phyloP scores from a whole-genome alignment of 2,113 vertebrate species.

The Calyptommatus sinebrachiatus region DNA sequence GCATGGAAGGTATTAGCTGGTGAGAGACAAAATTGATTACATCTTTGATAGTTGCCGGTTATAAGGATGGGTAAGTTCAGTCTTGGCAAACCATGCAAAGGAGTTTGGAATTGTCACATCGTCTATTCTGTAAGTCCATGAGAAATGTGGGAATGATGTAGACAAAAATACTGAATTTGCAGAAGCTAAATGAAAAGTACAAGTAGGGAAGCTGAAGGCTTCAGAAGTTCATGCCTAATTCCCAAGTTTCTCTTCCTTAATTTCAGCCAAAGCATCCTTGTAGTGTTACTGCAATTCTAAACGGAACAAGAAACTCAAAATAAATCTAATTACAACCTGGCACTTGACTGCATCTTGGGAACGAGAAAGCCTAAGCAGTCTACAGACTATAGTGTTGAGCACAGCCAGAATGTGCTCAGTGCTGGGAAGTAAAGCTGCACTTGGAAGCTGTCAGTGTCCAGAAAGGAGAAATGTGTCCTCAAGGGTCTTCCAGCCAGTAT shows the following conservation, averaged over 20 bases:
- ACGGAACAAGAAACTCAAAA: not conserved
- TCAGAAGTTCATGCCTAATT: not conserved
- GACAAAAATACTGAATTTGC: not conserved
- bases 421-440: slow-evolving; percentile 1
- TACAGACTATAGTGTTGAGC: not conserved
- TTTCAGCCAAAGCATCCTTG: not conserved
- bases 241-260: not conserved
- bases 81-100: too few species aligned
- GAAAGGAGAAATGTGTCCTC: not conserved
- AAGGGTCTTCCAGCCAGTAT: not conserved
- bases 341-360: slow-evolving; percentile 13
- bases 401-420: slow-evolving; percentile 1
- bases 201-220: not conserved
- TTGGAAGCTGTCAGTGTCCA: slow-evolving; percentile 11
- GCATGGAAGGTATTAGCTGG: too few species aligned
- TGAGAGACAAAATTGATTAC: too few species aligned
- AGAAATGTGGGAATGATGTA: too few species aligned
- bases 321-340: slow-evolving; percentile 19
- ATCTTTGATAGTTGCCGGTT: too few species aligned
- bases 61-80: too few species aligned
- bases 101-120: too few species aligned
- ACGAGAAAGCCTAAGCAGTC: slow-evolving; percentile 22
- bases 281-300: slow-evolving; percentile 16
- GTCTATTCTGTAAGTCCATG: too few species aligned
- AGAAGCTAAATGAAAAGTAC: not conserved